These are phyloP conservation scores for Bubo scandiacus DNA, from an alignment of 2,113 vertebrate genomes.

Conservation along the genomic window DNA sequence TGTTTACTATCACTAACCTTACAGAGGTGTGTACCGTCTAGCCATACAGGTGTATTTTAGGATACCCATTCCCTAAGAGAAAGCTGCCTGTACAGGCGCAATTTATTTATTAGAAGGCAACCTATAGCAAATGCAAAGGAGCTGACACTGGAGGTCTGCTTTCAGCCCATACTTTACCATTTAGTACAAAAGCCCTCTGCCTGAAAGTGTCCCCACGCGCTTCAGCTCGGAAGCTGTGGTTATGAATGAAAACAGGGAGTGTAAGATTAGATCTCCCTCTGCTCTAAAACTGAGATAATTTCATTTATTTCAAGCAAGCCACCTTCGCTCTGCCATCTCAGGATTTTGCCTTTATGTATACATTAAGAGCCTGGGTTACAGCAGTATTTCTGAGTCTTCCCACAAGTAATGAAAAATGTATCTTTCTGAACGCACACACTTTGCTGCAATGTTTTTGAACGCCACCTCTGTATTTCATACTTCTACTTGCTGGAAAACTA, in stretches of 20 bases:
- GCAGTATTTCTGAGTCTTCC: neutral
- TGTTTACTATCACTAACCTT: conserved; percentile 14
- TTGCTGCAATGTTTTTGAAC: neutral
- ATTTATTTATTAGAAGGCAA: neutral
- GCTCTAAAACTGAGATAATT: neutral
- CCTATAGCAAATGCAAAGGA: neutral
- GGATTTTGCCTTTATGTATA: neutral
- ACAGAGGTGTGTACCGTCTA: neutral
- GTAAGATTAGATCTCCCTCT: neutral
- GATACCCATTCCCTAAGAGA: neutral
- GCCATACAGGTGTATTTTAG: neutral
- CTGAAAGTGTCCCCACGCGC: neutral
- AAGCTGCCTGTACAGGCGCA: neutral
- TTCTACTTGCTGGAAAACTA: neutral
- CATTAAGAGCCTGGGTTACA: neutral
- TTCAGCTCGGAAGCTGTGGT: neutral
- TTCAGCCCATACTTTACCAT: neutral
- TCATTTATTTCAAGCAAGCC: neutral
- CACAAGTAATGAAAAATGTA: neutral
- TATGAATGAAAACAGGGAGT: neutral
- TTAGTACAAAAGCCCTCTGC: neutral
- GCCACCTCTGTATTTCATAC: neutral
- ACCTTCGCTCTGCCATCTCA: neutral
- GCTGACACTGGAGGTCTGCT: neutral
- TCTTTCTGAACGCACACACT: neutral